Percentiles rank a stretch among this genome's conserved stretches.
These are phyloP conservation scores for Gymnodraco acuticeps DNA, from an alignment of 2,797 vertebrate species.

Conservation along the genomic window DNA sequence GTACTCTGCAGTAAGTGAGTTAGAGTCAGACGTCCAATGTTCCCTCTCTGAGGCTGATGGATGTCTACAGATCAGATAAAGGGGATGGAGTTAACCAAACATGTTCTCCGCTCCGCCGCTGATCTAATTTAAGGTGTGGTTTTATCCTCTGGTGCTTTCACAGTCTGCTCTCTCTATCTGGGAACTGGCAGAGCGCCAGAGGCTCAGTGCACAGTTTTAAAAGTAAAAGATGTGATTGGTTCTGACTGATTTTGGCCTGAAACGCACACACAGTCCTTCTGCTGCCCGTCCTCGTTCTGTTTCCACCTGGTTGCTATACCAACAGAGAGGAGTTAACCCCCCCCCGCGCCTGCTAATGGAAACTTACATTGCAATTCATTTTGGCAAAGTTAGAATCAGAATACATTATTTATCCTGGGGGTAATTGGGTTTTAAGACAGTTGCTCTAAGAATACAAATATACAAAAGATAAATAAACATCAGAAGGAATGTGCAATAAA, in stretches of 20 bases:
- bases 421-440: too few relatives aligned
- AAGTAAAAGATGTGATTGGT: constrained; percentile 22
- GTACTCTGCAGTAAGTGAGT: neutral
- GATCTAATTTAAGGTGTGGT: constrained; percentile 17
- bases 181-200: neutral
- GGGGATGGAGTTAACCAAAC: constrained; percentile 6
- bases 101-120: neutral
- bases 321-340: neutral
- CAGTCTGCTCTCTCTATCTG: neutral
- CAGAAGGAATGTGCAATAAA: too few relatives aligned
- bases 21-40: neutral
- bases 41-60: constrained; percentile 4
- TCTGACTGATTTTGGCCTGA: constrained; percentile 25
- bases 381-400: too few relatives aligned
- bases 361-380: too few relatives aligned
- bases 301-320: constrained; percentile 9
- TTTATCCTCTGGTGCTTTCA: constrained; percentile 1
- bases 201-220: neutral
- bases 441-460: too few relatives aligned
- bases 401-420: too few relatives aligned
- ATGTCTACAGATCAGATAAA: neutral
- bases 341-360: too few relatives aligned
- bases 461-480: too few relatives aligned
- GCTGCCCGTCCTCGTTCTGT: constrained; percentile 6
- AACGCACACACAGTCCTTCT: constrained; percentile 18